Evolutionary conservation across 2,113 vertebrate genomes (phyloP).

Genomic region (Semnornis frantzii): DNA sequence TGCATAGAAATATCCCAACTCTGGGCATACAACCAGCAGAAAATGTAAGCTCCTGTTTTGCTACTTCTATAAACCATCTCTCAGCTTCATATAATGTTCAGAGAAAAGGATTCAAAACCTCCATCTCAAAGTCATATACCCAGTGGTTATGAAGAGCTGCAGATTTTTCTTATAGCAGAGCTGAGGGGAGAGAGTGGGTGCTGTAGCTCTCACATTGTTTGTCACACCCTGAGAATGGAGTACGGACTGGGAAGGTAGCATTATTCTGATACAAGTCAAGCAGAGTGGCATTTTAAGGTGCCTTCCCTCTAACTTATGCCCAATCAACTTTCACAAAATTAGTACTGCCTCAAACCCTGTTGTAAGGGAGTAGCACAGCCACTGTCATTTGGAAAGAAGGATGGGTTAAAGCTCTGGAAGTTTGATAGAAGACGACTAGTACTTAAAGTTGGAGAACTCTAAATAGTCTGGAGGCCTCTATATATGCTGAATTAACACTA

Average conservation of each 20-base stretch:
- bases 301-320: not conserved
- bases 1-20: not conserved
- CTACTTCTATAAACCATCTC: not conserved
- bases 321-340: not conserved
- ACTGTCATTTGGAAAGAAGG: not conserved
- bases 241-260: not conserved
- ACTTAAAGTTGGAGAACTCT: slow-evolving; percentile 7
- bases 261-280: not conserved
- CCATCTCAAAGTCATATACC: not conserved
- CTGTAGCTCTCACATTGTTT: not conserved
- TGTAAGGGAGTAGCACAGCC: not conserved
- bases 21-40: not conserved
- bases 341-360: not conserved
- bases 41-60: not conserved
- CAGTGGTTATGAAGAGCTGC: not conserved
- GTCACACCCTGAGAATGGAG: not conserved
- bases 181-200: not conserved
- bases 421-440: not conserved
- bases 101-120: not conserved
- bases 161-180: not conserved
- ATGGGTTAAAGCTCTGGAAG: not conserved
- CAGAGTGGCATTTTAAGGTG: not conserved
- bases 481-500: not conserved
- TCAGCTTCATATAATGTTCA: not conserved
- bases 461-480: not conserved